Evolutionary conservation across 2,797 vertebrate species (phyloP).

Genomic region (Pseudochirops cupreus): DNA sequence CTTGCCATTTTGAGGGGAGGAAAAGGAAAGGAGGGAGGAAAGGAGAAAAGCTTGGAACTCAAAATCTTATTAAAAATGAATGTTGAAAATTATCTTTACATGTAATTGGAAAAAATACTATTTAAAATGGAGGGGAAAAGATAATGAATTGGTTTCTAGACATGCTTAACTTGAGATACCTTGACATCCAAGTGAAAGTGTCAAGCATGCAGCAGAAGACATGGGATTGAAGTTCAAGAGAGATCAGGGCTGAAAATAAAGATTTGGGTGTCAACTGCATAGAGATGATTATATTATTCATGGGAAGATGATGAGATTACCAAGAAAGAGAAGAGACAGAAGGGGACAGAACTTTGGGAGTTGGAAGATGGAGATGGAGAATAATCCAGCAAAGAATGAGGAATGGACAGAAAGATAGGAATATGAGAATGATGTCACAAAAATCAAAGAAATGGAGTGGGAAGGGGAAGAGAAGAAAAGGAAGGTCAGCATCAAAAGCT

Average conservation of each 20-base stretch:
- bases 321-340: neutral
- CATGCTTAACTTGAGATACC: neutral
- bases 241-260: neutral
- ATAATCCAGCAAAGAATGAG: neutral
- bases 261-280: neutral
- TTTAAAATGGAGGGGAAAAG: neutral
- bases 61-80: no score
- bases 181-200: neutral
- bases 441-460: neutral
- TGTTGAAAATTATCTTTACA: no score
- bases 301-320: neutral
- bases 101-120: no score
- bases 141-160: neutral
- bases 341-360: neutral
- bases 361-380: neutral
- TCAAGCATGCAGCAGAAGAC: neutral
- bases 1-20: no score
- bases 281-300: neutral
- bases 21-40: no score
- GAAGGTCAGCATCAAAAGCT: neutral
- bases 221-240: neutral
- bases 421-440: neutral
- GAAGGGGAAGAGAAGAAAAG: neutral
- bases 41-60: no score
- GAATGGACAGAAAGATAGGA: neutral